Evolutionary conservation across 2,797 vertebrate genomes (phyloP), one percentile per base, ranked within the genome.

Genomic region (Vespertilio murinus): DNA sequence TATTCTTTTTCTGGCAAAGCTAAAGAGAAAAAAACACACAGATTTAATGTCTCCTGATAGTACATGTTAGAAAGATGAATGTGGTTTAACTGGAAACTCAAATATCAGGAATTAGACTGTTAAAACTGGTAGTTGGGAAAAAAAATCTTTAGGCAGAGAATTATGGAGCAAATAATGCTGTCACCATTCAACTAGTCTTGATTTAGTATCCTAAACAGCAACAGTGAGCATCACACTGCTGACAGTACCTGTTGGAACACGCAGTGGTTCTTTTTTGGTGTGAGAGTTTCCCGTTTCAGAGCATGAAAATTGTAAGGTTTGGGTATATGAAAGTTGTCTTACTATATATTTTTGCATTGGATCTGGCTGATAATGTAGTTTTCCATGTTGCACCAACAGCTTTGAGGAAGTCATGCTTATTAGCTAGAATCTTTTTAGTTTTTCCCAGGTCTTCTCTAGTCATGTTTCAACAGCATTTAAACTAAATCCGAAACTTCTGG

Each of bases 1-100:
- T 94, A 40, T 93, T 96, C 35, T 20, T 90, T 82, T 69, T 91
- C 49, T 85, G 90, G 52, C 10, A 90, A 95, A 96, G 30, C 33
- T 89, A 69, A 85, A 38, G 30, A 30, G 40, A 73, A 89, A 86
- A 64, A 30, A 45, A 69, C 93, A 67, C 18, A 56, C 35, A 80
- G 47, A 67, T 88, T 85, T 71, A 59, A 70, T 79, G 59, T 86
- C 25, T 81, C 22, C 17, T 78, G 20, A 22, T 69, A 86, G 12
- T 40, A 11, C 64, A 6, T 90, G 45, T 93, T 91, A 79, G 30
- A 88, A 23, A 42, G 30, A 82, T 86, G 28, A 94, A 33, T 86
- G 18, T 75, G 61, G 5, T 90, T 95, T 93, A 88, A 56, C 11
- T 54, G 75, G 61, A 93, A 84, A 69, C 22, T 74, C 28, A 56